Evolutionary conservation across 2,113 vertebrate species (phyloP).

Genomic region (Fulica atra): DNA sequence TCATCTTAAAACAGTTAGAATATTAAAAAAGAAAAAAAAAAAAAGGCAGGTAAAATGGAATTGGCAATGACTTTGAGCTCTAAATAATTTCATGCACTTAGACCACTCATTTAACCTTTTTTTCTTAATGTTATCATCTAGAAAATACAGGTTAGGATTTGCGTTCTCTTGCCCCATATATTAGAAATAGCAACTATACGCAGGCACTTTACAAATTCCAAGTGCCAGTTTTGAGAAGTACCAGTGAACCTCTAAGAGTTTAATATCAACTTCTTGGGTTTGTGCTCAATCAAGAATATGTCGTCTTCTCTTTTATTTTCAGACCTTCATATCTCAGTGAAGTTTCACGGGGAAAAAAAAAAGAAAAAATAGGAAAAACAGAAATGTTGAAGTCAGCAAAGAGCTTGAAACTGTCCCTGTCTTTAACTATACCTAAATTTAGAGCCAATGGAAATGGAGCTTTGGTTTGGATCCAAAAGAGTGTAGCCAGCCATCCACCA

Average conservation of each 20-base stretch:
- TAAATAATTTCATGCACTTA: background rate
- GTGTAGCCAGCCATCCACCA: background rate
- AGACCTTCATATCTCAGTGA: background rate
- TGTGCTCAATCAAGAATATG: background rate
- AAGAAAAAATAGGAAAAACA: too few relatives aligned
- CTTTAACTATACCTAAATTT: background rate
- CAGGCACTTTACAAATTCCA: background rate
- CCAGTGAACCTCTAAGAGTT: background rate
- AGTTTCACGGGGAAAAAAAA: background rate
- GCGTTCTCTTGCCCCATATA: background rate
- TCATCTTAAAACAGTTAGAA: background rate
- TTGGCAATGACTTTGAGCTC: background rate
- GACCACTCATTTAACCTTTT: background rate
- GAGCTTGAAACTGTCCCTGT: background rate
- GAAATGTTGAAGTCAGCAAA: background rate
- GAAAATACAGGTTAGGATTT: background rate
- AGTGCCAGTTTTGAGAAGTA: background rate
- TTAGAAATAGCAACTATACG: background rate
- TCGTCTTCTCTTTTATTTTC: background rate
- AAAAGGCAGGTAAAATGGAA: background rate
- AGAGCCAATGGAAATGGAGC: background rate
- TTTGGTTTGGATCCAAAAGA: background rate
- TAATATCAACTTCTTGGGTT: background rate
- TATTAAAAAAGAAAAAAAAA: background rate
- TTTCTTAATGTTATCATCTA: background rate